Conservation (phyloP, 2,113 vertebrate genomes). For the Pedionomus torquatus region DNA sequence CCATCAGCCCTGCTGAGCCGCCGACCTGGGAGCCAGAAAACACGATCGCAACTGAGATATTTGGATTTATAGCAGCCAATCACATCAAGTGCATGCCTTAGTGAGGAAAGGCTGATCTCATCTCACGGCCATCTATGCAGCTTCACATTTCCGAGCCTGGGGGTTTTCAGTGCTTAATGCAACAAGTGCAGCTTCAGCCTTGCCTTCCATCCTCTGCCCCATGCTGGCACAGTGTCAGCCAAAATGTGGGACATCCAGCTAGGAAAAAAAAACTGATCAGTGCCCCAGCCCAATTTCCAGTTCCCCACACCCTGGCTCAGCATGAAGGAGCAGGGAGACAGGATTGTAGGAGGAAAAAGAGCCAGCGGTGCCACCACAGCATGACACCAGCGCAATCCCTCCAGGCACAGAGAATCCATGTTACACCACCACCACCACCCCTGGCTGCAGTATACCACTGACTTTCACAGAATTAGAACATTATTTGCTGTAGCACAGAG, state of each 20-base stretch:
- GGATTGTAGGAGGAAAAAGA: not conserved
- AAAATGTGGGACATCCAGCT: not conserved
- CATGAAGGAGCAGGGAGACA: not conserved
- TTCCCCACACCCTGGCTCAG: not conserved
- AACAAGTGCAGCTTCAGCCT: not conserved
- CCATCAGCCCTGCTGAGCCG: fast-evolving
- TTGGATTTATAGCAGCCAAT: not conserved
- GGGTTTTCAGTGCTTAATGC: not conserved
- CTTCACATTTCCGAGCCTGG: not conserved
- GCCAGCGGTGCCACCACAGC: not conserved
- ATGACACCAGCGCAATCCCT: not conserved
- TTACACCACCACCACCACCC: too few relatives aligned
- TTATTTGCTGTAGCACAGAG: fast-evolving
- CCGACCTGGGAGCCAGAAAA: not conserved
- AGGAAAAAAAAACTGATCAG: not conserved
- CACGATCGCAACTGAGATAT: not conserved
- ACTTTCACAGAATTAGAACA: not conserved
- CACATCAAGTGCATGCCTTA: not conserved
- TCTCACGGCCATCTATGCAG: not conserved
- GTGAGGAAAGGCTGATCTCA: not conserved
- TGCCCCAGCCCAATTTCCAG: not conserved
- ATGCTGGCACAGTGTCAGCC: not conserved
- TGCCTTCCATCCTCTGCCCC: not conserved
- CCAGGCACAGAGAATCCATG: not conserved
- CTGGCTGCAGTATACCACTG: not conserved